Evolutionary conservation across 2,797 vertebrate genomes (phyloP).

Genomic region (Oreortyx pictus): DNA sequence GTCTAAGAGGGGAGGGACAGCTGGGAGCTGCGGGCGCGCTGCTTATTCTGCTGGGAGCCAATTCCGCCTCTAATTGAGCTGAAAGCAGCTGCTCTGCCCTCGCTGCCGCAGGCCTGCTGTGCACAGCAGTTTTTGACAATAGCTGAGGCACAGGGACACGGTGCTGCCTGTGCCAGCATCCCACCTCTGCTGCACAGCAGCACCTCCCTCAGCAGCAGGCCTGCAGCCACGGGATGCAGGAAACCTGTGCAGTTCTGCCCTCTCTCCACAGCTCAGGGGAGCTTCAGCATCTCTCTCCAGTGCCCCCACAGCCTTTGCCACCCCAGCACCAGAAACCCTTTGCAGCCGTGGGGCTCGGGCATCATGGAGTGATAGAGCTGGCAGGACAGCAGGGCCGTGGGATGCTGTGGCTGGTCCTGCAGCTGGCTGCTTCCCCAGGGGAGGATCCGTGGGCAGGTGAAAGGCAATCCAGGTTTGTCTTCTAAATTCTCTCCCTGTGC

Average conservation of each 20-base stretch:
- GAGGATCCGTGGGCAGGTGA: neutral
- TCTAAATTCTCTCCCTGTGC: neutral
- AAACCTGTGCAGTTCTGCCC: neutral
- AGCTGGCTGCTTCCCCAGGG: neutral
- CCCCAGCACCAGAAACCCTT: neutral
- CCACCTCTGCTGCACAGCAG: neutral
- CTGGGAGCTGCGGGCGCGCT: neutral
- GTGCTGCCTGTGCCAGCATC: neutral
- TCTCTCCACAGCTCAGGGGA: neutral
- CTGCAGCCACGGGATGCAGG: accelerated
- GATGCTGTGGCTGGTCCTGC: neutral
- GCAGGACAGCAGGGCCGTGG: neutral
- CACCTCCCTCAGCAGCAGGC: neutral
- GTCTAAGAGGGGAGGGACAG: neutral
- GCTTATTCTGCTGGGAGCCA: neutral
- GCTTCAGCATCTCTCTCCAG: neutral
- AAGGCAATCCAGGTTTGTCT: accelerated
- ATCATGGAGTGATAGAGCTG: accelerated
- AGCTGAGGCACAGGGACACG: neutral
- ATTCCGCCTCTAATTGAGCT: neutral
- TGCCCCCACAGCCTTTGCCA: neutral
- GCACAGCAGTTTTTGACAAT: neutral
- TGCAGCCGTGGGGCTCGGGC: neutral
- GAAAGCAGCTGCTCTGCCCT: neutral
- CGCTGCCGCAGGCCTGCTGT: neutral